Conservation (phyloP, 2,888 invertebrate genomes). For the Macrophya alboannulata region DNA sequence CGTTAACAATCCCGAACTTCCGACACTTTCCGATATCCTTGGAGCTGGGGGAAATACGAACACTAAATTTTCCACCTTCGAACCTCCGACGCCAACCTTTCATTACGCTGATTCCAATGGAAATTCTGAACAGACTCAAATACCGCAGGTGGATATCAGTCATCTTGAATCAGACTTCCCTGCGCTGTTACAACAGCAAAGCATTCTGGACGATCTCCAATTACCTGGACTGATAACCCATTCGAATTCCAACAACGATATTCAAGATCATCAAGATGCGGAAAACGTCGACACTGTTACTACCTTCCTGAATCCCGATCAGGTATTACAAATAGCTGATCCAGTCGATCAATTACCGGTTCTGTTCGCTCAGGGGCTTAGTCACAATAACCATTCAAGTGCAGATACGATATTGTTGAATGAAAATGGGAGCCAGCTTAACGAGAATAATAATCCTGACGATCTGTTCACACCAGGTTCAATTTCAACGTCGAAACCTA, state of each 20-base stretch:
- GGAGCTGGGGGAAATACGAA: constrained; percentile 61
- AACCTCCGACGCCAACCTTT: constrained; percentile 71
- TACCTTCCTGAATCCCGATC: constrained; percentile 75
- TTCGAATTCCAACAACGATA: constrained; percentile 71
- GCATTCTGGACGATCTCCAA: constrained; percentile 72
- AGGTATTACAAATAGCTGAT: constrained; percentile 77
- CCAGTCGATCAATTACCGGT: constrained; percentile 78
- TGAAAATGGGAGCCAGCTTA: constrained; percentile 78
- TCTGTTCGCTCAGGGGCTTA: constrained; percentile 75
- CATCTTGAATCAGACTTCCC: constrained; percentile 71
- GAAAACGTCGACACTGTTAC: constrained; percentile 69
- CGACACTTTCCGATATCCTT: constrained; percentile 60
- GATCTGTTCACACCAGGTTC: constrained; percentile 75
- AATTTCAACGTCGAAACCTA: constrained; percentile 7
- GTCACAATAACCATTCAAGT: constrained; percentile 70
- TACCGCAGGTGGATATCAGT: constrained; percentile 64
- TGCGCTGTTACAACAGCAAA: constrained; percentile 72
- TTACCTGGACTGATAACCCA: constrained; percentile 71
- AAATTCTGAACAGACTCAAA: constrained; percentile 75
- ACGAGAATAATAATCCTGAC: constrained; percentile 78
- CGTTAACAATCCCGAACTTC: constrained; percentile 7
- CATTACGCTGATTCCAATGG: constrained; percentile 80
- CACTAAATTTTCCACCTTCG: constrained; percentile 71
- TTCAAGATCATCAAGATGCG: constrained; percentile 66
- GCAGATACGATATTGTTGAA: constrained; percentile 80